These are phyloP conservation scores for Coecobrya sp. DNA, from an alignment of 2,888 invertebrate genomes.

Conservation along the genomic window DNA sequence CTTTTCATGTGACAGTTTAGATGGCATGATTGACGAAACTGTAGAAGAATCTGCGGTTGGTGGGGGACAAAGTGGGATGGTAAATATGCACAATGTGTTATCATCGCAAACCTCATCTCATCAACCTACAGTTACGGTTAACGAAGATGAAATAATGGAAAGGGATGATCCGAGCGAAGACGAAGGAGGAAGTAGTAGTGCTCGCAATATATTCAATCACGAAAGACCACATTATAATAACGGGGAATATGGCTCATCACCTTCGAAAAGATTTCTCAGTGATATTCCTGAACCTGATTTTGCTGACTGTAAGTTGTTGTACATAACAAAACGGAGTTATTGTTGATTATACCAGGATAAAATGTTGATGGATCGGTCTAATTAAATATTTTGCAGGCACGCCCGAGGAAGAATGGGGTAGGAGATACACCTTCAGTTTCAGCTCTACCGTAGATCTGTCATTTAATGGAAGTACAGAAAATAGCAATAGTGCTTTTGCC, in stretches of 20 bases:
- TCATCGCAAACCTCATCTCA: constrained; percentile 25
- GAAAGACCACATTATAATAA: constrained; percentile 62
- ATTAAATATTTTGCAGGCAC: constrained; percentile 28
- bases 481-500: constrained; percentile 66
- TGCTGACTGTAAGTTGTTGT: constrained; percentile 58
- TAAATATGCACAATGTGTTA: constrained; percentile 59
- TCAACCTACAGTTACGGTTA: constrained; percentile 40
- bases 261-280: constrained; percentile 68
- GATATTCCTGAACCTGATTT: constrained; percentile 78
- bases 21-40: constrained; percentile 80
- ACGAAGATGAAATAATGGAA: constrained; percentile 74
- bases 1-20: constrained; percentile 79
- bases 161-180: constrained; percentile 67
- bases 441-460: constrained; percentile 73
- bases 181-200: not conserved
- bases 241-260: constrained; percentile 67
- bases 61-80: constrained; percentile 4
- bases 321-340: not conserved
- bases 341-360: not conserved
- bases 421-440: constrained; percentile 68
- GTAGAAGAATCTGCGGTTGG: constrained; percentile 50
- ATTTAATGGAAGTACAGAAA: constrained; percentile 59
- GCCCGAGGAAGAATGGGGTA: constrained; percentile 45
- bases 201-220: constrained; percentile 28
- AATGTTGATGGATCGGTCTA: not conserved